Conservation (phyloP, 2,113 vertebrate genomes). For the Platichthys flesus region DNA sequence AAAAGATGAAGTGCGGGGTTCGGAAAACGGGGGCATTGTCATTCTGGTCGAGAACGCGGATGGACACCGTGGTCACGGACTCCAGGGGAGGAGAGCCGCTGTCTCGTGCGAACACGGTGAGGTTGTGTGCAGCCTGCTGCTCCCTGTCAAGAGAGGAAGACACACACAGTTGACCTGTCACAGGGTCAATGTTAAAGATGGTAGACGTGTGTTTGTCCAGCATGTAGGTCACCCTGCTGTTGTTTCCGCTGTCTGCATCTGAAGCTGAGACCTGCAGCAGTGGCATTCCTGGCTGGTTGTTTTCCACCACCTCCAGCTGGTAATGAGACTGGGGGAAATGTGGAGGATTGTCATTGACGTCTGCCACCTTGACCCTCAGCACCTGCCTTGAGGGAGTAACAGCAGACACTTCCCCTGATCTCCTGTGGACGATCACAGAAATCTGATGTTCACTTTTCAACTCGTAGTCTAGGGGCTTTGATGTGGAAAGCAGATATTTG, state of each 20-base stretch:
- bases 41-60: slow-evolving; percentile 81
- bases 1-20: slow-evolving; percentile 79
- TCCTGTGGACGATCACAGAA: slow-evolving; percentile 56
- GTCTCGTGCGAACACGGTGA: slow-evolving; percentile 79
- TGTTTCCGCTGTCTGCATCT: slow-evolving; percentile 76
- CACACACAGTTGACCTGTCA: slow-evolving; percentile 72
- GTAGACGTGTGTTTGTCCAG: slow-evolving; percentile 54
- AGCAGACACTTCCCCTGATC: slow-evolving; percentile 37
- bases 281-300: slow-evolving; percentile 71
- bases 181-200: slow-evolving; percentile 72
- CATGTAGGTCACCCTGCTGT: slow-evolving; percentile 76
- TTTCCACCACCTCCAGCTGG: slow-evolving; percentile 76
- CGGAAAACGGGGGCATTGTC: slow-evolving; percentile 81
- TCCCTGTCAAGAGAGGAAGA: slow-evolving; percentile 79
- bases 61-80: slow-evolving; percentile 54
- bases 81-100: slow-evolving; percentile 75
- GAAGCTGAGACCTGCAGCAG: slow-evolving; percentile 72
- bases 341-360: slow-evolving; percentile 82
- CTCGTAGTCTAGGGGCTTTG: slow-evolving; percentile 82
- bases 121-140: slow-evolving; percentile 61
- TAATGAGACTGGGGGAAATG: slow-evolving; percentile 71
- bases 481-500: slow-evolving; percentile 83
- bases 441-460: slow-evolving; percentile 73
- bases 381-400: slow-evolving; percentile 36
- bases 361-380: slow-evolving; percentile 74